Percentiles rank a stretch among this genome's conserved stretches.
Evolutionary conservation across 2,888 invertebrate species (phyloP).

Genomic region (Smittia sp.): DNA sequence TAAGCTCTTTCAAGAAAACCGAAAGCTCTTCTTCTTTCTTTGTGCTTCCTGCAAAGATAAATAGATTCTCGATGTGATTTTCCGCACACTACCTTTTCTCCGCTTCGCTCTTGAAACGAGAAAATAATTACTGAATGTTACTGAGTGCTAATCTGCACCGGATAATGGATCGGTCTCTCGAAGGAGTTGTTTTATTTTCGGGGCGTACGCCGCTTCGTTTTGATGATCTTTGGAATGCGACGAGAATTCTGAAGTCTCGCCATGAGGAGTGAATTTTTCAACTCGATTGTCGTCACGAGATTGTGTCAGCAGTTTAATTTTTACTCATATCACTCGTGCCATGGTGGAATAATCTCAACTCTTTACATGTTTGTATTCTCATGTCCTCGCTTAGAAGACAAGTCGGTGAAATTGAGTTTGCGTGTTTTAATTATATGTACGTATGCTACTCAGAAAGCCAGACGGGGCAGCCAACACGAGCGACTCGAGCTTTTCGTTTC

Average conservation of each 20-base stretch:
- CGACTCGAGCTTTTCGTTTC: too few relatives aligned
- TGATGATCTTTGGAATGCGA: neutral
- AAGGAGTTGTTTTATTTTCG: neutral
- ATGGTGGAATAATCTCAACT: neutral
- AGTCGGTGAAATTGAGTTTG: constrained; percentile 11
- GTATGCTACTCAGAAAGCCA: too few relatives aligned
- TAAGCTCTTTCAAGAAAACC: constrained; percentile 16
- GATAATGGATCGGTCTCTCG: constrained; percentile 30
- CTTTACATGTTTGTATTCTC: neutral
- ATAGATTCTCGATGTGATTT: constrained; percentile 29
- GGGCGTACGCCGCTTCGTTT: neutral
- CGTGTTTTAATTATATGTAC: constrained; percentile 14
- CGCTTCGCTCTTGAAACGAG: neutral
- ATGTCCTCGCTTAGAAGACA: neutral
- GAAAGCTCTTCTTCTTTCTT: constrained; percentile 1
- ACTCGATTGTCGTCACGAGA: neutral
- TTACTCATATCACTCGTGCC: neutral
- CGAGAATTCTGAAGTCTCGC: neutral
- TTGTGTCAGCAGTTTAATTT: neutral
- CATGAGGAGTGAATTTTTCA: neutral
- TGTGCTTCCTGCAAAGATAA: constrained; percentile 17
- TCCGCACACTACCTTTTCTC: constrained; percentile 14
- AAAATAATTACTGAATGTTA: constrained; percentile 41
- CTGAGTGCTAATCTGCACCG: constrained; percentile 36
- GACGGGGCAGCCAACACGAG: too few relatives aligned